A percentile compares a stretch with the other conserved stretches of the same genome.
phyloP scores from a whole-genome alignment of 2,113 vertebrate genomes.

The Chlorodrepanis virens region DNA sequence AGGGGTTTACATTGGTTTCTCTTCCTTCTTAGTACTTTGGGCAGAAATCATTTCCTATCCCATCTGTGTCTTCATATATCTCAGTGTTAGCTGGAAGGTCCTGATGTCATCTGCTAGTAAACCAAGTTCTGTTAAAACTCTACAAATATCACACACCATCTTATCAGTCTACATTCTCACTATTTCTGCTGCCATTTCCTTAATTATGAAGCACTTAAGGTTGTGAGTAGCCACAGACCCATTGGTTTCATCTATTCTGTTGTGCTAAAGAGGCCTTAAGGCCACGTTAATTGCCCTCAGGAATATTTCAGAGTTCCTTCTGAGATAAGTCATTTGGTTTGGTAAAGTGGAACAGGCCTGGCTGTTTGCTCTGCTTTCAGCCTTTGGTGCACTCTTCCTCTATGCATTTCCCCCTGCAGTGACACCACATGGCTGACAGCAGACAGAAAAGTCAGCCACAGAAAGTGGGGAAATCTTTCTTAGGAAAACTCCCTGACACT shows the following conservation, averaged over 20 bases:
- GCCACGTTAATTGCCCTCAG: background rate
- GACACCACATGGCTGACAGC: background rate
- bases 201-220: background rate
- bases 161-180: background rate
- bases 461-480: background rate
- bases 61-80: background rate
- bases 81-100: background rate
- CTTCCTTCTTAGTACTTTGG: background rate
- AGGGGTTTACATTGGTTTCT: background rate
- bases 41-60: background rate
- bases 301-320: background rate
- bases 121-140: background rate
- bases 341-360: background rate
- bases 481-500: background rate
- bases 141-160: background rate
- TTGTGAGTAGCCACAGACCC: background rate
- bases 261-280: background rate
- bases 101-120: background rate
- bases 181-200: background rate
- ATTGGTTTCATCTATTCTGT: background rate
- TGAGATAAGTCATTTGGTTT: background rate
- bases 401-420: background rate
- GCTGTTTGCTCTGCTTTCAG: background rate
- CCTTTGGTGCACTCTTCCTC: background rate
- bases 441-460: background rate